Base-by-base conservation (phyloP, 2,797 vertebrate species). In the Gymnodraco acuticeps region DNA sequence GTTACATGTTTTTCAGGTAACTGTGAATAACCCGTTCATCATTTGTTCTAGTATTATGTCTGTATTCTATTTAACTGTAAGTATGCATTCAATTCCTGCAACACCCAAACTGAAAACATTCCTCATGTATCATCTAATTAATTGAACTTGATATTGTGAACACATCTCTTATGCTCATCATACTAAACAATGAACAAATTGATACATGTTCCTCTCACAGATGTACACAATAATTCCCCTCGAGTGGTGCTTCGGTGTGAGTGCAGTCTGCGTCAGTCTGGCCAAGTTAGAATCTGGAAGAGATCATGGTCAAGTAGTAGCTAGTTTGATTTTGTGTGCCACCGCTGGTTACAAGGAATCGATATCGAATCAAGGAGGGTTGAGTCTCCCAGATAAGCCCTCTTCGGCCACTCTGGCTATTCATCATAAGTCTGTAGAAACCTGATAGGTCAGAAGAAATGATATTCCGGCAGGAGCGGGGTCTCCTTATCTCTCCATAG, bases 341-440 rank as follows among this genome's bases (percentile, higher is more conserved):
- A 92, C 92, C 95, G 93, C 95, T 94, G 95, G 95, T 96, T 96
- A 96, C 95, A 96, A 95, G 96, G 95, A 97, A 97, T 98, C 97
- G 94, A 99, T 98, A 97, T 95, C 94, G 95, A 97, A 98, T 98
- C 96, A 97, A 96, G 96, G 96, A 81, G 86, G 86, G 95, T 95
- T 94, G 95, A 95, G 95, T 97, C 96, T 96, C 94, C 33, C 90
- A 97, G 97, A 97, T 98, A 97, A 98, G 97, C 94, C 94, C 96
- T 94, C 95, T 95, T 93, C 16, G 95, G 95, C 95, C 95, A 95
- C 95, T 95, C 94, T 78, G 81, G 97, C 97, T 96, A 97, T 98
- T 98, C 97, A 98, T 99, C 97, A 98, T 97, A 98, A 97, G 97
- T 96, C 95, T 96, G 96, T 95, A 95, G 96, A 94, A 96, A 97